Conservation (phyloP, 1,140 invertebrate genomes). For the Halesus radiatus region DNA sequence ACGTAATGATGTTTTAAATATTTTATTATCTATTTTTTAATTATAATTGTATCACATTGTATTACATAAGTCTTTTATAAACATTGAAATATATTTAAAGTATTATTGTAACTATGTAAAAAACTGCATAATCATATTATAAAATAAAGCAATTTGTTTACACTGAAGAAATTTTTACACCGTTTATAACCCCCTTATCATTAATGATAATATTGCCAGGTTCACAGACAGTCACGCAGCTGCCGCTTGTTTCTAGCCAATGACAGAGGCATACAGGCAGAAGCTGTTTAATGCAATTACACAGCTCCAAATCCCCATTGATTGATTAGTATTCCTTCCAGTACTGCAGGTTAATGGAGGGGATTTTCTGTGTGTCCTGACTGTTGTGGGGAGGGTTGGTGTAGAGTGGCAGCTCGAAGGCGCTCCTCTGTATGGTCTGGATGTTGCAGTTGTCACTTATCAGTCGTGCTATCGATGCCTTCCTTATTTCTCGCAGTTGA, state of each 20-base stretch:
- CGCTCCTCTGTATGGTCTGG: conserved; percentile 62
- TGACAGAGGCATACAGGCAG: no score
- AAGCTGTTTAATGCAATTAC: no score
- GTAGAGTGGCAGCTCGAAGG: conserved; percentile 62
- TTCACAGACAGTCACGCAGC: no score
- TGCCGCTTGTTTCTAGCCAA: no score
- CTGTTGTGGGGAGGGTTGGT: conserved; percentile 60
- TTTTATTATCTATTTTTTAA: background rate
- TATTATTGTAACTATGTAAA: conserved; percentile 8
- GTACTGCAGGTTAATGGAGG: conserved; percentile 43
- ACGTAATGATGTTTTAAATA: background rate
- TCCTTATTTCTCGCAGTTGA: conserved; percentile 65
- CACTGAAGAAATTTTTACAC: background rate
- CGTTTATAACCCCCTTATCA: no score
- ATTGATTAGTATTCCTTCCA: conserved; percentile 48
- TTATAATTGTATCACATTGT: background rate
- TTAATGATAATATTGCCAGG: no score
- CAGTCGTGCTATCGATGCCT: conserved; percentile 64
- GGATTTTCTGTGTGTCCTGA: conserved; percentile 36
- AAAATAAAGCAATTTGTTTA: conserved; percentile 1
- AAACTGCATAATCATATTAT: conserved; percentile 9
- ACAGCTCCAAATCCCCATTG: no score
- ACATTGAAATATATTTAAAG: background rate
- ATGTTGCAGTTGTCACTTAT: conserved; percentile 66
- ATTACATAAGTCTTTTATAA: conserved; percentile 1